Evolutionary conservation across 2,797 vertebrate species (phyloP), one percentile per base, ranked within the genome.

Genomic region (Ciconia nigra): DNA sequence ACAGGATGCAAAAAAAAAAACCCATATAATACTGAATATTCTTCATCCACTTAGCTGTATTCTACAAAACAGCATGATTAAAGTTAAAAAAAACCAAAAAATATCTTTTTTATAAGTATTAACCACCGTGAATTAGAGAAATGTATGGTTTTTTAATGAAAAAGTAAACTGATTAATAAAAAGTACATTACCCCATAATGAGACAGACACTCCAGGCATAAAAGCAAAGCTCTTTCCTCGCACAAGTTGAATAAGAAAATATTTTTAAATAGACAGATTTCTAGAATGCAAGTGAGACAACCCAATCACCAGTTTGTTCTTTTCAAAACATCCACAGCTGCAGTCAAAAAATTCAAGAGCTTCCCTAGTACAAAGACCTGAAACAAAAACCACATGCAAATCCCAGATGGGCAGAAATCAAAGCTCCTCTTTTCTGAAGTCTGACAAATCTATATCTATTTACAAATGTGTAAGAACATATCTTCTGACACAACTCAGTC

Each of bases 121-220:
- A 84, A 26, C 9, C 14, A 72, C 25, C 3, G 3, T 11, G 10
- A 67, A 76, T n/a, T 42, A 55, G 25, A 72, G 15, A 89, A 86
- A 71, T 0, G 0, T 12, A 41, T 4, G 11, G 0, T 33, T 74
- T 61, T 61, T 33, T 15, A 47, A n/a, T 35, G 10, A 49, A 85
- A 77, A 85, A 83, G 41, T 3, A 44, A 51, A 33, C 7, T 17
- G 18, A 67, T 83, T 74, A 61, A 63, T 84, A 51, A 76, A 83
- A 83, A 69, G 2, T 7, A 29, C 15, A 35, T 49, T 72, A 90
- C 7, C 25, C n/a, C 8, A 16, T 9, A 78, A 18, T 26, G 21
- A 66, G 59, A 71, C 15, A 83, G 39, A 76, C 14, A 59, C 9
- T 55, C n/a, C 28, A 85, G 33, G 29, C 63, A 73, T 46, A 93